Base-by-base conservation (phyloP, 2,113 vertebrate species). In the Nannobrachium achirus region DNA sequence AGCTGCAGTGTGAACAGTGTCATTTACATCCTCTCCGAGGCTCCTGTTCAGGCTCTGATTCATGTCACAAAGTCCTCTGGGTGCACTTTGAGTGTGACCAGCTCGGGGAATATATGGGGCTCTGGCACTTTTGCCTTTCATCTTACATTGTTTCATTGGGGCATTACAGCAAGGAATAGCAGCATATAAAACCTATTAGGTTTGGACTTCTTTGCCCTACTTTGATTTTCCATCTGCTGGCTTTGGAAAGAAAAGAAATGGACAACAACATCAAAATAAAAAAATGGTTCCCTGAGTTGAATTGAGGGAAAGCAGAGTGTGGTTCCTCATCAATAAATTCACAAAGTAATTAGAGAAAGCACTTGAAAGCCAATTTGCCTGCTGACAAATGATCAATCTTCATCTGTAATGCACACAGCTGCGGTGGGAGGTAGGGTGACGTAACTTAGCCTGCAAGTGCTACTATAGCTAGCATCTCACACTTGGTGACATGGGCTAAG, bases 371-470 rank as follows among this genome's bases (percentile, higher is more conserved):
- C 84, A 90, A 90, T 90, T 91, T 91, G 81, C 62, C 13, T 81
- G 78, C 80, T 89, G 88, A 89, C 88, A 89, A 91, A 90, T 88
- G 80, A 89, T 91, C 88, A 88, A 91, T 91, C 88, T 91, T 88
- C 87, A 90, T 90, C 88, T 88, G 83, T 63, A 73, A 80, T 64
- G 60, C 84, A 67, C 83, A 55, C 71, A 82, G 78, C 66, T 41
- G 68, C 78, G 44, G 76, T 33, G 73, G 78, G 60, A 63, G 58
- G 80, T 83, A 79, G 71, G 83, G 66, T 86, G 85, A 88, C 85
- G 76, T 84, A 53, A 69, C 68, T 41, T 40, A 38, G 62, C 48
- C 60, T 11, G 40, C 58, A 58, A 33, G 56, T 66, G 52, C 62
- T 66, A 25, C 25, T 25, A 25, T 25, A 50, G 55, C 70, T 59